Evolutionary conservation across 1,140 invertebrate species (phyloP).

Genomic region (Pseudomyrmex concolor): DNA sequence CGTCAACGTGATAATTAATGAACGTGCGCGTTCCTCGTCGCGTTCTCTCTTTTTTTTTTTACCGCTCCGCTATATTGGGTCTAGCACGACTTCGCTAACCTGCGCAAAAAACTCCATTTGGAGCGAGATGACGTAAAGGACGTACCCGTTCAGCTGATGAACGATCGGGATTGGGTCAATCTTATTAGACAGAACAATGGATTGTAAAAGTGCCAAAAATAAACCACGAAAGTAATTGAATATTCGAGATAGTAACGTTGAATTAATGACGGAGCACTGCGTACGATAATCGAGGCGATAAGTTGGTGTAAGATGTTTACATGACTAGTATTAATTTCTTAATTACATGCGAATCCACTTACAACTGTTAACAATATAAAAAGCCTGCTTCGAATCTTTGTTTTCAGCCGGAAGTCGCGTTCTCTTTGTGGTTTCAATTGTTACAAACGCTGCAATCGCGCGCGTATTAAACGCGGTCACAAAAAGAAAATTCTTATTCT

Average conservation of each 20-base stretch:
- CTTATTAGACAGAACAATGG: conserved; percentile 57
- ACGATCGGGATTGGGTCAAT: conserved; percentile 31
- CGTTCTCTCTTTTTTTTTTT: conserved; percentile 31
- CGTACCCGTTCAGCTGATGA: conserved; percentile 37
- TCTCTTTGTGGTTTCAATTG: background rate
- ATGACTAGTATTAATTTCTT: background rate
- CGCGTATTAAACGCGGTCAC: conserved; percentile 17
- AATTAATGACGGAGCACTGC: conserved; percentile 4
- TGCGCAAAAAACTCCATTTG: conserved; percentile 52
- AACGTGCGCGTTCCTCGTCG: conserved; percentile 46
- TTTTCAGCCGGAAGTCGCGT: background rate
- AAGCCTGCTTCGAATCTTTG: background rate
- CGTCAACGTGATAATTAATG: conserved; percentile 79
- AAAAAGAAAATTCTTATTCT: conserved; percentile 37
- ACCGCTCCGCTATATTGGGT: conserved; percentile 71
- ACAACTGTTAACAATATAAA: background rate
- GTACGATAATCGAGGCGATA: background rate
- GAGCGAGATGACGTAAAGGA: conserved; percentile 40
- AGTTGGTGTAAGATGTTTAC: background rate
- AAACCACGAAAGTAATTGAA: conserved; percentile 55
- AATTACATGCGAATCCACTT: background rate
- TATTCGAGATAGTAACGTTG: conserved; percentile 24
- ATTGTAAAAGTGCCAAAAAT: conserved; percentile 40
- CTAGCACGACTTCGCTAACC: conserved; percentile 60
- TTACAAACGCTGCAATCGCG: conserved; percentile 1